phyloP scores from a whole-genome alignment of 2,797 vertebrate genomes.

The Sylvilagus floridanus region DNA sequence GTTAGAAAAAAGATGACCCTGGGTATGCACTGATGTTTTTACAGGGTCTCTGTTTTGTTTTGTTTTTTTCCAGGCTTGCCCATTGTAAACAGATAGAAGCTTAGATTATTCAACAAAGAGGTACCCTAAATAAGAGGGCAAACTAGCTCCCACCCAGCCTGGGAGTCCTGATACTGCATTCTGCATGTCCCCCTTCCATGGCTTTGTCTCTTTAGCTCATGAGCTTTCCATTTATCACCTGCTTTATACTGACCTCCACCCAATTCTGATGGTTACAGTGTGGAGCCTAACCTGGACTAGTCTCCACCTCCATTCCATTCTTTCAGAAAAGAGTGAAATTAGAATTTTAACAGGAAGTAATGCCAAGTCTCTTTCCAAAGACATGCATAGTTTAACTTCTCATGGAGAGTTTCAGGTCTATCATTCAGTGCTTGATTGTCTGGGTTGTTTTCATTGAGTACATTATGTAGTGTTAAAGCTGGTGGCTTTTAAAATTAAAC shows the following conservation, averaged over 20 bases:
- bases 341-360: background rate
- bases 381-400: constrained; percentile 5
- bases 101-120: background rate
- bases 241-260: background rate
- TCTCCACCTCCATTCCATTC: background rate
- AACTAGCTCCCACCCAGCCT: background rate
- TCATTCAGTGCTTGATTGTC: background rate
- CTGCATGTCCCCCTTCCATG: background rate
- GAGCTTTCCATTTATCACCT: background rate
- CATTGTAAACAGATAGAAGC: background rate
- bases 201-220: background rate
- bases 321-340: constrained; percentile 25
- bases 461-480: background rate
- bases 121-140: background rate
- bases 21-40: background rate
- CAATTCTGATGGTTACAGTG: background rate
- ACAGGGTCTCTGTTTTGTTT: background rate
- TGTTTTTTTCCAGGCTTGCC: background rate
- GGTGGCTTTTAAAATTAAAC: constrained; percentile 23
- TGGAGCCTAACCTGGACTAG: background rate
- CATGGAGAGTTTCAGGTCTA: background rate
- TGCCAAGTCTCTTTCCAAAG: background rate
- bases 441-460: background rate
- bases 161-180: background rate
- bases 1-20: background rate